phyloP scores from a whole-genome alignment of 2,113 vertebrate species.

The Rattus rattus region DNA sequence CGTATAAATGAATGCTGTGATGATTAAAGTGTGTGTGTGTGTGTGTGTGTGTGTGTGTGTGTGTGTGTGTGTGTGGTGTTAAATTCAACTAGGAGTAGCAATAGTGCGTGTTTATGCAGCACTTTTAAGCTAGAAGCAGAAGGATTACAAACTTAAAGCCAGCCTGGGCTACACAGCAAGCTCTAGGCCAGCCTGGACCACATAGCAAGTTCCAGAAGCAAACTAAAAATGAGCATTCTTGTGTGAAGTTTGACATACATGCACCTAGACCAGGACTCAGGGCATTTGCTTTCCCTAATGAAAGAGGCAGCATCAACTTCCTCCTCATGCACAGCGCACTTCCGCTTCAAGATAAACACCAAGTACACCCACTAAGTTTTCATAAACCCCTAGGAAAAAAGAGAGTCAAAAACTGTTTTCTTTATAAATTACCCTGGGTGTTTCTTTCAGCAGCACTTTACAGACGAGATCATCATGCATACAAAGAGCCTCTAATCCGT shows the following conservation, averaged over 20 bases:
- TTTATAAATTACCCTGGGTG: conserved; percentile 76
- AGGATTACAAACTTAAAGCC: background rate
- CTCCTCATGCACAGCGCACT: background rate
- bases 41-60: background rate
- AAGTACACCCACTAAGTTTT: conserved; percentile 66
- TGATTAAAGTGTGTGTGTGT: background rate
- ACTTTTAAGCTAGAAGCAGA: background rate
- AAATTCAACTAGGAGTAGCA: background rate
- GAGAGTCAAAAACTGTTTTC: conserved; percentile 73
- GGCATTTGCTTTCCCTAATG: background rate
- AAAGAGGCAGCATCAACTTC: background rate
- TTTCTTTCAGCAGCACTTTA: conserved; percentile 74
- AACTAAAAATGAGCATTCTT: background rate
- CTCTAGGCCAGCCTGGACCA: background rate
- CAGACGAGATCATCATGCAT: conserved; percentile 45
- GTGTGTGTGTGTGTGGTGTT: background rate
- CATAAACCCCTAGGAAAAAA: conserved; percentile 62
- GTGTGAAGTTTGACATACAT: background rate
- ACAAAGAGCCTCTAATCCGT: background rate
- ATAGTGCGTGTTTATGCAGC: background rate
- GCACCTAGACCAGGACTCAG: background rate
- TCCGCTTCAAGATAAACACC: conserved; percentile 60
- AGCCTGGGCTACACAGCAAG: background rate
- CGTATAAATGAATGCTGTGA: background rate
- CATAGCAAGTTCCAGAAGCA: background rate